Conservation (phyloP, 2,888 invertebrate species). For the Homarus gammarus region DNA sequence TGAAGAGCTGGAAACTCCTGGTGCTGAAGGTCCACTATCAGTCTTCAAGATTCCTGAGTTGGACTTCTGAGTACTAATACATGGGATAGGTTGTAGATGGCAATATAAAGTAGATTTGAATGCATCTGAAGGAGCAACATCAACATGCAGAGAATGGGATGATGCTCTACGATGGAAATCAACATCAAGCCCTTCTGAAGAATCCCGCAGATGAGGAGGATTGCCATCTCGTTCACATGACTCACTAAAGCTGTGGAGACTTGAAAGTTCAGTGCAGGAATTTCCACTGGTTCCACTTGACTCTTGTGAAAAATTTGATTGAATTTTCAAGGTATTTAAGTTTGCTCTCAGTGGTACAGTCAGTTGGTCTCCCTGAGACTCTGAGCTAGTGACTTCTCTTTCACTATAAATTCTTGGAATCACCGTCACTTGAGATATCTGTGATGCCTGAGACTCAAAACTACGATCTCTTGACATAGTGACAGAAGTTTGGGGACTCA, state of each 20-base stretch:
- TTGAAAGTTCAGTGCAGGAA: slow-evolving; percentile 57
- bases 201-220: slow-evolving; percentile 49
- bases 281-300: slow-evolving; percentile 50
- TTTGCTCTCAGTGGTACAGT: slow-evolving; percentile 7
- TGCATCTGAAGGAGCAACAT: slow-evolving; percentile 25
- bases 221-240: slow-evolving; percentile 51
- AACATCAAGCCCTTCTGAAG: slow-evolving; percentile 66
- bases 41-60: slow-evolving; percentile 5
- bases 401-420: slow-evolving; percentile 32
- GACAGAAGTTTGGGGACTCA: slow-evolving; percentile 41
- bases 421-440: slow-evolving; percentile 62
- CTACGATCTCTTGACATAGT: slow-evolving; percentile 55
- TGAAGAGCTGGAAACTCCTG: slow-evolving; percentile 16
- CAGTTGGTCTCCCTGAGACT: slow-evolving; percentile 20
- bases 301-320: slow-evolving; percentile 46
- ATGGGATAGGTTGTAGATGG: slow-evolving; percentile 45
- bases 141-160: slow-evolving; percentile 61
- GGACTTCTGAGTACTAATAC: not conserved
- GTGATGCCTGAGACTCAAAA: slow-evolving; percentile 65
- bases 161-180: slow-evolving; percentile 61
- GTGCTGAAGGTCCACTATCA: slow-evolving; percentile 1
- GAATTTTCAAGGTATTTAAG: slow-evolving; percentile 7
- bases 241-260: slow-evolving; percentile 65
- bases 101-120: slow-evolving; percentile 62
- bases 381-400: slow-evolving; percentile 1